A percentile compares a stretch with the other conserved stretches of the same genome.
These are phyloP conservation scores for Lepidurus packardi DNA, from an alignment of 1,140 invertebrate genomes.

Conservation along the genomic window DNA sequence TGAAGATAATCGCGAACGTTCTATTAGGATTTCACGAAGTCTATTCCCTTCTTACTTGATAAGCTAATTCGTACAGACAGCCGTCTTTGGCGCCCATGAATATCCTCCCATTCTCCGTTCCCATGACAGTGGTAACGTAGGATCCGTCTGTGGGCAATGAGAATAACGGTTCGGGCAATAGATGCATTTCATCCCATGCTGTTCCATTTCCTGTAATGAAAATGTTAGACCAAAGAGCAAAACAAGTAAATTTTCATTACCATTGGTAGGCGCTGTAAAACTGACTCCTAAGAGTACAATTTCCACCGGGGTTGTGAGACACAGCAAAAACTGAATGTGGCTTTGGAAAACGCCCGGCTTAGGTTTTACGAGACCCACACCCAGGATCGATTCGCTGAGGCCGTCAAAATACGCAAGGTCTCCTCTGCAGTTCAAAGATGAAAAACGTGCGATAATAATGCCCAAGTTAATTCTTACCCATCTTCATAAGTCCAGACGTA, in stretches of 20 bases:
- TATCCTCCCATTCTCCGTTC: slow-evolving; percentile 77
- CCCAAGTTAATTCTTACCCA: slow-evolving; percentile 50
- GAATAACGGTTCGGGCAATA: slow-evolving; percentile 90
- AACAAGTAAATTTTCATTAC: slow-evolving; percentile 40
- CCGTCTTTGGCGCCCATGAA: slow-evolving; percentile 94
- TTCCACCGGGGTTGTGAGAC: slow-evolving; percentile 86
- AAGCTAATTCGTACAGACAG: slow-evolving; percentile 89
- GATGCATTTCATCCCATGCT: slow-evolving; percentile 70
- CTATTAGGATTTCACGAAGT: slow-evolving; percentile 1
- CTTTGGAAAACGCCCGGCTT: slow-evolving; percentile 79
- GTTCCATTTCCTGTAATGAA: slow-evolving; percentile 34
- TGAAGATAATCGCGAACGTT: slow-evolving; percentile 39
- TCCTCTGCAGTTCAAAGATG: slow-evolving; percentile 50
- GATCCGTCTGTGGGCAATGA: slow-evolving; percentile 85
- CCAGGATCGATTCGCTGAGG: slow-evolving; percentile 79
- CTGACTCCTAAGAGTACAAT: slow-evolving; percentile 81
- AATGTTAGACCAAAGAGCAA: slow-evolving; percentile 43
- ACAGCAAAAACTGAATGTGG: slow-evolving; percentile 86
- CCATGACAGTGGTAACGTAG: slow-evolving; percentile 72
- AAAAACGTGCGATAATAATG: slow-evolving; percentile 25
- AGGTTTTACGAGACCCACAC: slow-evolving; percentile 77
- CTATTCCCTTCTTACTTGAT: slow-evolving; percentile 60
- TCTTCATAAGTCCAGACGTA: slow-evolving; percentile 94
- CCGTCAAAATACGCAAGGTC: slow-evolving; percentile 93
- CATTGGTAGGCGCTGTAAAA: slow-evolving; percentile 50